These are phyloP conservation scores for Temnothorax ravouxi DNA, from an alignment of 2,888 invertebrate species.

Conservation along the genomic window DNA sequence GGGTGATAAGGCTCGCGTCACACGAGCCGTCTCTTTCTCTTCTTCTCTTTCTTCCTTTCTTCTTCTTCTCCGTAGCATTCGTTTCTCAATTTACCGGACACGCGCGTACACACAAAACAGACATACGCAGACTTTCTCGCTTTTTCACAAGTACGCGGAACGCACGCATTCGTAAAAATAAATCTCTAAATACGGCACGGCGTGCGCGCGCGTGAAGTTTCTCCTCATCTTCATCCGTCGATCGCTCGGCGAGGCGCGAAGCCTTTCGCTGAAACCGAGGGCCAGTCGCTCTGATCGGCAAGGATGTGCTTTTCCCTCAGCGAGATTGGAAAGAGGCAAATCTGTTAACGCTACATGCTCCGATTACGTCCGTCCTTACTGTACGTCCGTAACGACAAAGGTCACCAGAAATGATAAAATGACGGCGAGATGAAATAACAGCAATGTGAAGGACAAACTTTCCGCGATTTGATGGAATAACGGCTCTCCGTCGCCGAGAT, in stretches of 20 bases:
- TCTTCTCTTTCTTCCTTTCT: not conserved
- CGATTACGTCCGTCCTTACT: slow-evolving; percentile 45
- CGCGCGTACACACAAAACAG: slow-evolving; percentile 39
- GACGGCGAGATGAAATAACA: slow-evolving; percentile 30
- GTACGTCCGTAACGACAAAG: slow-evolving; percentile 57
- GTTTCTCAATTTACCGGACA: slow-evolving; percentile 11
- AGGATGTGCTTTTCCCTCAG: slow-evolving; percentile 32
- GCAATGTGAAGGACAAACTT: slow-evolving; percentile 24
- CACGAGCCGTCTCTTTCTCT: slow-evolving; percentile 19
- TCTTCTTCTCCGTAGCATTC: slow-evolving; percentile 19
- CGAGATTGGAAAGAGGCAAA: slow-evolving; percentile 47
- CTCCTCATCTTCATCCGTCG: slow-evolving; percentile 35
- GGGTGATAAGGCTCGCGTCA: slow-evolving; percentile 45
- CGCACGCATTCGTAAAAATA: slow-evolving; percentile 79
- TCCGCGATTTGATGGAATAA: slow-evolving; percentile 15
- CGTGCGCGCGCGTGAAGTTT: slow-evolving; percentile 65
- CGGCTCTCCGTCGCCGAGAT: slow-evolving; percentile 9
- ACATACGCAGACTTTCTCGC: slow-evolving; percentile 49
- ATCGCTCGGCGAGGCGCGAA: slow-evolving; percentile 43
- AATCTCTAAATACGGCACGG: slow-evolving; percentile 78
- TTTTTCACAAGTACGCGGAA: slow-evolving; percentile 68
- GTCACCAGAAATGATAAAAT: slow-evolving; percentile 52
- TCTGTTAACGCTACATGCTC: slow-evolving; percentile 42
- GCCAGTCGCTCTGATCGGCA: slow-evolving; percentile 59
- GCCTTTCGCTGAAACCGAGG: slow-evolving; percentile 37